Evolutionary conservation across 1,140 invertebrate species (phyloP).

Genomic region (Heliconius hermathena): DNA sequence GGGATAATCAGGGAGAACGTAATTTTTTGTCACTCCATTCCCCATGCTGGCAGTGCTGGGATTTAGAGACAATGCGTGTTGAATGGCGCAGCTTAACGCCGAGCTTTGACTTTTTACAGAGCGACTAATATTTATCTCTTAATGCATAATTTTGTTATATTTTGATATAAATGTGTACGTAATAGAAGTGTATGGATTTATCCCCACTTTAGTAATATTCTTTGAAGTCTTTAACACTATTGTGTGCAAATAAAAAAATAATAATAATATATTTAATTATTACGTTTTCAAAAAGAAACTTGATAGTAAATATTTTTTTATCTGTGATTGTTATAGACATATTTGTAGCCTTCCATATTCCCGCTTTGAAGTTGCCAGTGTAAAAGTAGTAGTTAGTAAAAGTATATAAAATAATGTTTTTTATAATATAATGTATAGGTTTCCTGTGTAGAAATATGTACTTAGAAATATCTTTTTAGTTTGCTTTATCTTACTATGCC

Average conservation of each 20-base stretch:
- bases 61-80: too few species aligned
- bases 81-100: too few species aligned
- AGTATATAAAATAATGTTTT: background rate
- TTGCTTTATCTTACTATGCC: too few species aligned
- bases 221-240: conserved; percentile 38
- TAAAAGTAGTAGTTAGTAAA: too few species aligned
- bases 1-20: too few species aligned
- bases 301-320: conserved; percentile 26
- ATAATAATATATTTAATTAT: background rate
- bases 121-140: too few species aligned
- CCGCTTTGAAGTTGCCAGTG: conserved; percentile 18
- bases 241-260: conserved; percentile 25
- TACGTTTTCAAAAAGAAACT: background rate
- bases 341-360: conserved; percentile 15
- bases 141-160: too few species aligned
- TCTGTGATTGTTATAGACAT: conserved; percentile 24
- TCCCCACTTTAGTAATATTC: conserved; percentile 30
- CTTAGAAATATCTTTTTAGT: background rate
- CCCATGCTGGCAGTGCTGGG: too few species aligned
- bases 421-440: too few species aligned
- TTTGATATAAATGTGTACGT: too few species aligned
- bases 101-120: too few species aligned
- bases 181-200: conserved; percentile 11
- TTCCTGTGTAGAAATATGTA: background rate
- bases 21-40: too few species aligned